A percentile compares a stretch with the other conserved stretches of the same genome.
phyloP scores from a whole-genome alignment of 2,888 invertebrate genomes.

The Dascillus cervinus region DNA sequence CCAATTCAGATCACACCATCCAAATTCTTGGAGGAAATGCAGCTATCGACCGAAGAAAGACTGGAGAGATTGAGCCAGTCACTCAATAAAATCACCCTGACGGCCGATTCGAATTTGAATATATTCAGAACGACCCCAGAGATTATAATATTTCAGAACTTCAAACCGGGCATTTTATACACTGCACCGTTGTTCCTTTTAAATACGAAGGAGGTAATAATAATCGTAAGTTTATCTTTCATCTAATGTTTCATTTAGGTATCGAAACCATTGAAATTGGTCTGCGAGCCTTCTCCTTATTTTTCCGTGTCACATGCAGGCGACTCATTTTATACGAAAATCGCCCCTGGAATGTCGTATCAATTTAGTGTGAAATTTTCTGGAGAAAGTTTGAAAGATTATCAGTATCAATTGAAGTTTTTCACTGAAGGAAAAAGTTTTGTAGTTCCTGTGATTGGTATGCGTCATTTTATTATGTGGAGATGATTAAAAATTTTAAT shows the following conservation, averaged over 20 bases:
- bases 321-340: constrained; percentile 43
- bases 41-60: constrained; percentile 31
- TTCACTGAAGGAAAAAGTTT: constrained; percentile 48
- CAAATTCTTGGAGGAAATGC: constrained; percentile 30
- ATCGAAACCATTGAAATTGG: constrained; percentile 46
- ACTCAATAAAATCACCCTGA: constrained; percentile 21
- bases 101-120: constrained; percentile 16
- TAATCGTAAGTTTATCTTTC: not conserved
- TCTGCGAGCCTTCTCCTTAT: constrained; percentile 44
- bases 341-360: constrained; percentile 64
- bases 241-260: constrained; percentile 35
- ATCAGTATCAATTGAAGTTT: constrained; percentile 47
- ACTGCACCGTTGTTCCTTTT: constrained; percentile 47
- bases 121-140: constrained; percentile 40
- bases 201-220: constrained; percentile 49
- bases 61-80: constrained; percentile 26
- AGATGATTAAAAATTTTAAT: constrained; percentile 1
- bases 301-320: constrained; percentile 46
- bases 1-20: constrained; percentile 33
- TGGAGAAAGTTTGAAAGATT: constrained; percentile 51
- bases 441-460: constrained; percentile 54
- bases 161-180: constrained; percentile 45
- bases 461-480: constrained; percentile 13
- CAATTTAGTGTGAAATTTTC: constrained; percentile 54
- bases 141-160: constrained; percentile 55